phyloP scores from a whole-genome alignment of 2,888 invertebrate genomes.

The Conistra vaccinii region DNA sequence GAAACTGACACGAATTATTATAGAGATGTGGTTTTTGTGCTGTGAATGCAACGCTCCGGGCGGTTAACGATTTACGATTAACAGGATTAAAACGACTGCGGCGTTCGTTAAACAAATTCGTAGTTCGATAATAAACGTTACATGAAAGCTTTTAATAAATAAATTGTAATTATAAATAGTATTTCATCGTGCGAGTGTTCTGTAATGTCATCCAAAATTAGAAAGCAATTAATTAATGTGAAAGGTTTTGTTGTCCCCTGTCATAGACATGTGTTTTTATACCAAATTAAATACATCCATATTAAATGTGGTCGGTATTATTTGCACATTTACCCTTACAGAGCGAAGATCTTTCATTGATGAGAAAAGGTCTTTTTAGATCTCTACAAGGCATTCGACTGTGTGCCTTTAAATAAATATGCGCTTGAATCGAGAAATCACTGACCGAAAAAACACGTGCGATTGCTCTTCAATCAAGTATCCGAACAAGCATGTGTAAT shows the following conservation, averaged over 20 bases:
- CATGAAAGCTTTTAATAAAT: background rate
- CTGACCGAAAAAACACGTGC: background rate
- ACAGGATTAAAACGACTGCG: conserved; percentile 13
- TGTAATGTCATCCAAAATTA: background rate
- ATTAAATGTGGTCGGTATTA: background rate
- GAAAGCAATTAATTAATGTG: conserved; percentile 18
- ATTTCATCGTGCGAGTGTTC: background rate
- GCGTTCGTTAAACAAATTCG: background rate
- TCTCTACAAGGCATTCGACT: background rate
- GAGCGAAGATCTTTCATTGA: background rate
- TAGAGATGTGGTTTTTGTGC: conserved; percentile 28
- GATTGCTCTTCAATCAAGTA: background rate
- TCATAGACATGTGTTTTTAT: conserved; percentile 11
- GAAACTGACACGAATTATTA: conserved; percentile 12
- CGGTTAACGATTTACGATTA: conserved; percentile 28
- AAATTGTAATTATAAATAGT: background rate
- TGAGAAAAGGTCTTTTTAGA: background rate
- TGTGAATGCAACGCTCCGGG: conserved; percentile 14
- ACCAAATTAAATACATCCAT: conserved; percentile 9
- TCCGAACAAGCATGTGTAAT: background rate
- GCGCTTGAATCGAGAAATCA: background rate
- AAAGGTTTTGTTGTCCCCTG: conserved; percentile 34
- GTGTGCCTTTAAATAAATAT: background rate
- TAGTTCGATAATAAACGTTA: background rate
- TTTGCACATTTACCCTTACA: background rate